Conservation (phyloP, 1,140 invertebrate genomes). For the Thalassaphorura encarpata region DNA sequence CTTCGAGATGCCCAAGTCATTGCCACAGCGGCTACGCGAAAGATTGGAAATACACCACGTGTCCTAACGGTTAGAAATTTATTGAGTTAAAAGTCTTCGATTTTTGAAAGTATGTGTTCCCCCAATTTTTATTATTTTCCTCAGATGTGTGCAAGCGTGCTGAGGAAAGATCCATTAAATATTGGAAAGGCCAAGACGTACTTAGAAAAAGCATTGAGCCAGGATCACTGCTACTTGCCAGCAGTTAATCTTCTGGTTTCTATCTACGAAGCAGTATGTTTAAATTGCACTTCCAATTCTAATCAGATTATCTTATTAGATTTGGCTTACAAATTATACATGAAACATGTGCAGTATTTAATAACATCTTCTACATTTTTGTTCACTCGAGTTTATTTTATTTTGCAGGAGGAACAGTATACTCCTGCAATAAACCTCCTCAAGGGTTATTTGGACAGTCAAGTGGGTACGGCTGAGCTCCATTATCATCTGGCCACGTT, state of each 20-base stretch:
- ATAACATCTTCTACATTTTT: neutral
- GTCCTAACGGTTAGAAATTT: conserved; percentile 53
- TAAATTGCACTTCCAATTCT: neutral
- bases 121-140: conserved; percentile 37
- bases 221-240: conserved; percentile 53
- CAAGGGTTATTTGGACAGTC: conserved; percentile 48
- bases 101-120: too few relatives aligned
- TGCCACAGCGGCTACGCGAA: conserved; percentile 56
- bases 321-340: too few relatives aligned
- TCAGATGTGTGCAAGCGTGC: conserved; percentile 56
- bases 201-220: conserved; percentile 55
- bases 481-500: conserved; percentile 63
- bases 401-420: conserved; percentile 47
- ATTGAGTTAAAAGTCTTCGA: too few relatives aligned
- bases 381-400: conserved; percentile 2
- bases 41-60: conserved; percentile 56
- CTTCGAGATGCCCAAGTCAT: conserved; percentile 56
- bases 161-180: conserved; percentile 56
- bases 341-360: too few relatives aligned
- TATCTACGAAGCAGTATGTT: conserved; percentile 43
- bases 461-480: conserved; percentile 50
- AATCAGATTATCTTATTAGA: too few relatives aligned
- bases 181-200: conserved; percentile 53
- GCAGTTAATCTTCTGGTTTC: conserved; percentile 59
- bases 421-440: conserved; percentile 49